Evolutionary conservation across 1,140 invertebrate genomes (phyloP).

Genomic region (Ips typographus): DNA sequence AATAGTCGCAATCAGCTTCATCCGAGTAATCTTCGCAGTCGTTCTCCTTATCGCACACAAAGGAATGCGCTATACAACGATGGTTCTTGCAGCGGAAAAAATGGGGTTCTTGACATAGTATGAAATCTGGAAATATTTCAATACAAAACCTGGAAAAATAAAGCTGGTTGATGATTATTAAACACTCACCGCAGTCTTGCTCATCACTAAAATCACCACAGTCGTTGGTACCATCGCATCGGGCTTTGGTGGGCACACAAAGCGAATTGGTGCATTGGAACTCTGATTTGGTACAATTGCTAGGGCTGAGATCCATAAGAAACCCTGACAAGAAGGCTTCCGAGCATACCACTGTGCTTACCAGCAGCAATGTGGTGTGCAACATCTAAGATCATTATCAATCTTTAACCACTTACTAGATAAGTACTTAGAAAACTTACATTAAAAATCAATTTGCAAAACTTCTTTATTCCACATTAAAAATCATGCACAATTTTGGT

Average conservation of each 20-base stretch:
- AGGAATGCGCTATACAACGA: constrained; percentile 53
- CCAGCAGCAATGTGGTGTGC: constrained; percentile 22
- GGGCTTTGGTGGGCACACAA: constrained; percentile 52
- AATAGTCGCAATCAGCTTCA: constrained; percentile 52
- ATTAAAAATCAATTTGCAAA: too few relatives aligned
- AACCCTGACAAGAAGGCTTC: constrained; percentile 22
- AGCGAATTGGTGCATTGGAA: constrained; percentile 38
- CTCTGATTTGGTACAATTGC: constrained; percentile 36
- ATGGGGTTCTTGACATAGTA: constrained; percentile 39
- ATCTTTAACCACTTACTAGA: too few relatives aligned
- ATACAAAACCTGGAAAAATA: not conserved
- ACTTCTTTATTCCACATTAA: too few relatives aligned
- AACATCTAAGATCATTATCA: too few relatives aligned
- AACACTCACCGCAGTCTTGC: constrained; percentile 56
- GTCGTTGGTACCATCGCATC: constrained; percentile 71
- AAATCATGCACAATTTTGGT: too few relatives aligned
- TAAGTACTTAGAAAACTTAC: too few relatives aligned
- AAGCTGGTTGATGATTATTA: not conserved
- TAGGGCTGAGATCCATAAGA: not conserved
- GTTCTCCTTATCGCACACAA: constrained; percentile 56
- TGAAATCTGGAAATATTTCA: constrained; percentile 28
- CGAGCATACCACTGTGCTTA: constrained; percentile 20
- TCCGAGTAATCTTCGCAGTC: constrained; percentile 60
- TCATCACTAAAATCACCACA: constrained; percentile 71
- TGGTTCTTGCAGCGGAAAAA: constrained; percentile 53